phyloP scores from a whole-genome alignment of 2,888 invertebrate species.

The Sylvicola cinctus region DNA sequence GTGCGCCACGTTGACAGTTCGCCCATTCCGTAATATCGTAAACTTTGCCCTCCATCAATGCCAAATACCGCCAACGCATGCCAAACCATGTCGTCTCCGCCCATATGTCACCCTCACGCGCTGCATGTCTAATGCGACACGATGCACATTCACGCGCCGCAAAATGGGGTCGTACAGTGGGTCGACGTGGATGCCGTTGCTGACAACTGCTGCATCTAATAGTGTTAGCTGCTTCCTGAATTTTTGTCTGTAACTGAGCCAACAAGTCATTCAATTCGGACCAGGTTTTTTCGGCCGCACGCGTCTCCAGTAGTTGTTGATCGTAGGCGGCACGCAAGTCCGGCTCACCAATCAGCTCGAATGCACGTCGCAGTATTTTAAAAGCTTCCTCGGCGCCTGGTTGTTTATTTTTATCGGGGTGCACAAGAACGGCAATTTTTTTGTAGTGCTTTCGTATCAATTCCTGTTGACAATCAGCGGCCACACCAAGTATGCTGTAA shows the following conservation, averaged over 20 bases:
- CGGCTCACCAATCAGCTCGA: conserved; percentile 83
- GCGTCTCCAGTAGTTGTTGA: conserved; percentile 49
- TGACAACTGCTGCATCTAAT: conserved; percentile 91
- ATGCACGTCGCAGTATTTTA: conserved; percentile 86
- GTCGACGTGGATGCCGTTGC: conserved; percentile 67
- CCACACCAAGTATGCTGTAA: conserved; percentile 78
- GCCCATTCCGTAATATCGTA: conserved; percentile 97
- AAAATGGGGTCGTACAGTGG: conserved; percentile 71
- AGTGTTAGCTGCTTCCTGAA: conserved; percentile 85
- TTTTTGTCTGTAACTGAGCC: conserved; percentile 77
- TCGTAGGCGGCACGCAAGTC: conserved; percentile 55
- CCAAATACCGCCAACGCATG: conserved; percentile 83
- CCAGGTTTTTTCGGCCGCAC: conserved; percentile 72
- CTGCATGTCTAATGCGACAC: conserved; percentile 77
- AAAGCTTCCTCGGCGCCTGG: conserved; percentile 93
- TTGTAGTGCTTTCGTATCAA: conserved; percentile 90
- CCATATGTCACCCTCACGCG: conserved; percentile 91
- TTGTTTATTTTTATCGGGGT: conserved; percentile 90
- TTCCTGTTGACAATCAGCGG: conserved; percentile 72
- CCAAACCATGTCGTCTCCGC: conserved; percentile 81
- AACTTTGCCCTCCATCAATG: conserved; percentile 88
- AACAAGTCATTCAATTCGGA: conserved; percentile 71
- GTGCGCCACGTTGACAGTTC: conserved; percentile 49
- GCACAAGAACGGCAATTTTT: conserved; percentile 81
- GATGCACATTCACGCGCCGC: conserved; percentile 80